A percentile compares a stretch with the other conserved stretches of the same genome.
Conservation (phyloP, 2,113 vertebrate species). For the Stercorarius parasiticus region DNA sequence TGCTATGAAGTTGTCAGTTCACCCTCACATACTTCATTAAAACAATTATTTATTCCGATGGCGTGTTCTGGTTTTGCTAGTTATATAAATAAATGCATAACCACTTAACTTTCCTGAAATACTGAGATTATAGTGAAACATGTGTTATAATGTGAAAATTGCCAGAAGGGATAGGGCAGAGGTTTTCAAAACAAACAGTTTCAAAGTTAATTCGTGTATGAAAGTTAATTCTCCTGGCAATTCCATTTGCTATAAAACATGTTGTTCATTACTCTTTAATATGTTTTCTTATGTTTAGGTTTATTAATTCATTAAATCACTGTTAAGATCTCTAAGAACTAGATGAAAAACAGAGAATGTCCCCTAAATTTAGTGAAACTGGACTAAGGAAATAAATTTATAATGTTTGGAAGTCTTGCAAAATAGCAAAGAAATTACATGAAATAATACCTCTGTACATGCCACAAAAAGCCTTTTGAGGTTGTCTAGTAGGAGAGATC, state of each 20-base stretch:
- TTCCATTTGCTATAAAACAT: constrained; percentile 25
- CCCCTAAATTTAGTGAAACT: background rate
- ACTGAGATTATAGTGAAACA: background rate
- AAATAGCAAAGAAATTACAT: background rate
- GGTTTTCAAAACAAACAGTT: constrained; percentile 46
- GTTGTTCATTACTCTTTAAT: constrained; percentile 48
- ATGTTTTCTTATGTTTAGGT: constrained; percentile 1
- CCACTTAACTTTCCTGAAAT: background rate
- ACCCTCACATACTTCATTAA: background rate
- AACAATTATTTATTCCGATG: background rate
- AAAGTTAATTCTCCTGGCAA: constrained; percentile 35
- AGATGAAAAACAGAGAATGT: background rate
- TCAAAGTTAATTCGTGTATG: constrained; percentile 6
- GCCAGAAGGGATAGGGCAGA: constrained; percentile 44
- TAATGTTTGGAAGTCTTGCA: background rate
- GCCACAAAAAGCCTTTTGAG: background rate
- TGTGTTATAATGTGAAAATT: background rate
- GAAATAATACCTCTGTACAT: background rate
- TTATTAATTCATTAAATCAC: constrained; percentile 67
- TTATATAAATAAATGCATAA: constrained; percentile 19
- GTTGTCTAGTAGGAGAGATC: background rate
- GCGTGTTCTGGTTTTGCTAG: background rate
- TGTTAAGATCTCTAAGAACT: background rate
- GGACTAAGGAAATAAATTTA: background rate
- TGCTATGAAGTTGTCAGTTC: background rate